A percentile compares a stretch with the other conserved stretches of the same genome.
These are phyloP conservation scores for Trissoscelio sp. DNA, from an alignment of 2,888 invertebrate genomes.

Conservation along the genomic window DNA sequence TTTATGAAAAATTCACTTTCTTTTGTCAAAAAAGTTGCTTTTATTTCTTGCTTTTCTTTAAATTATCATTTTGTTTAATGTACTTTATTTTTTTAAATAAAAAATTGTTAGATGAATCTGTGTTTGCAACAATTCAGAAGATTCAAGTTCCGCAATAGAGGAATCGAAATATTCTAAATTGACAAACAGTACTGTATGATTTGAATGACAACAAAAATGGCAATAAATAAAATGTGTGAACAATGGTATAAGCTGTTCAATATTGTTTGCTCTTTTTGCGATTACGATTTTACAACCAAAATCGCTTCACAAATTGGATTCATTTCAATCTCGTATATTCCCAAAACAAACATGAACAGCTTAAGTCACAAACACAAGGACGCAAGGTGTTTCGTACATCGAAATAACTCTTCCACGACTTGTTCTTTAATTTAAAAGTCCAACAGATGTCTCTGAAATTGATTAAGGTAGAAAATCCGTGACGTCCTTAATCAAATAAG, in stretches of 20 bases:
- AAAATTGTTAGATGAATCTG: slow-evolving; percentile 24
- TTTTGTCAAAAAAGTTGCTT: slow-evolving; percentile 8
- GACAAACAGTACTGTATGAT: slow-evolving; percentile 33
- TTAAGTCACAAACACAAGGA: slow-evolving; percentile 72
- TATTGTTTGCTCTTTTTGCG: slow-evolving; percentile 18
- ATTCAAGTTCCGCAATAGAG: neutral
- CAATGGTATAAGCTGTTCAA: slow-evolving; percentile 67
- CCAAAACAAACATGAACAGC: slow-evolving; percentile 62
- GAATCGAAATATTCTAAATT: slow-evolving; percentile 26
- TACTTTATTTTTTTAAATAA: slow-evolving; percentile 36
- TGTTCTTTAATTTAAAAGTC: slow-evolving; percentile 5
- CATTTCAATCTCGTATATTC: neutral
- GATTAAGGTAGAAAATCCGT: too few relatives aligned
- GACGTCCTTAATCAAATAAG: too few relatives aligned
- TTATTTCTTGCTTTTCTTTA: slow-evolving; percentile 11
- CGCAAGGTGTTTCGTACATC: slow-evolving; percentile 67
- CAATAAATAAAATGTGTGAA: slow-evolving; percentile 63
- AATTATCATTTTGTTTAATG: slow-evolving; percentile 40
- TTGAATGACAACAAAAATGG: slow-evolving; percentile 44
- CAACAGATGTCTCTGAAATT: neutral
- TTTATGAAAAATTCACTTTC: slow-evolving; percentile 52
- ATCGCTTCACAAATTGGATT: neutral
- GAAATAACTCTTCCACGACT: slow-evolving; percentile 24
- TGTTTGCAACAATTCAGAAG: slow-evolving; percentile 23
- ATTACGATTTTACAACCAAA: neutral